These are phyloP conservation scores for Lutjanus campechanus DNA, from an alignment of 2,797 vertebrate genomes.

Conservation along the genomic window DNA sequence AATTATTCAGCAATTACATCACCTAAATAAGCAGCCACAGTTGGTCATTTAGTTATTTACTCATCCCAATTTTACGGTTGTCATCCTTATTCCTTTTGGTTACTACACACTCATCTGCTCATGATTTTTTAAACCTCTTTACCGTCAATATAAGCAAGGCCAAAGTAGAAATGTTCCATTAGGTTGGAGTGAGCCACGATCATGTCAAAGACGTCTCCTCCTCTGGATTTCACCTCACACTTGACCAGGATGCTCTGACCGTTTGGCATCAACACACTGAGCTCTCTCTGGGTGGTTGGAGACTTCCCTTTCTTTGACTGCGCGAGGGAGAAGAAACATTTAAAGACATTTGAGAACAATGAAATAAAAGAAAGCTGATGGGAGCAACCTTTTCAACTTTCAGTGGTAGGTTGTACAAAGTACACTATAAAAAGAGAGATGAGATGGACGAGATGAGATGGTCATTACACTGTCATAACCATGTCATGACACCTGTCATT, in stretches of 20 bases:
- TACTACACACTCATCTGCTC: background rate
- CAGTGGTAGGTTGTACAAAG: background rate
- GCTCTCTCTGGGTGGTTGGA: slow-evolving; percentile 86
- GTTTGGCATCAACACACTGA: slow-evolving; percentile 90
- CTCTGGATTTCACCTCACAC: slow-evolving; percentile 90
- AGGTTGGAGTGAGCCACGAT: slow-evolving; percentile 89
- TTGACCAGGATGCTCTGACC: slow-evolving; percentile 91
- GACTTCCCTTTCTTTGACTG: slow-evolving; percentile 92
- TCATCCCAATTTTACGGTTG: background rate
- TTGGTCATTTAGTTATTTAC: background rate
- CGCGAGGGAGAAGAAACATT: background rate
- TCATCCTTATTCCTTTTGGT: background rate
- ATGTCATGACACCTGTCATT: too few species aligned
- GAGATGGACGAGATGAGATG: too few species aligned
- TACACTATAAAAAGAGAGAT: too few species aligned
- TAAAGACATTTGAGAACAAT: background rate
- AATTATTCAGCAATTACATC: background rate
- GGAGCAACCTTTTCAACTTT: background rate
- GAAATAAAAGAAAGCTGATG: background rate
- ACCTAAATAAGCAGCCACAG: background rate
- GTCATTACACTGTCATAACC: too few species aligned
- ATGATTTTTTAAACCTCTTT: slow-evolving; percentile 27
- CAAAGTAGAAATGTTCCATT: slow-evolving; percentile 92
- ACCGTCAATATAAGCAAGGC: slow-evolving; percentile 92
- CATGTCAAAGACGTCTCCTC: slow-evolving; percentile 89